Conservation (phyloP, 2,113 vertebrate genomes). For the Chaetura pelagica region DNA sequence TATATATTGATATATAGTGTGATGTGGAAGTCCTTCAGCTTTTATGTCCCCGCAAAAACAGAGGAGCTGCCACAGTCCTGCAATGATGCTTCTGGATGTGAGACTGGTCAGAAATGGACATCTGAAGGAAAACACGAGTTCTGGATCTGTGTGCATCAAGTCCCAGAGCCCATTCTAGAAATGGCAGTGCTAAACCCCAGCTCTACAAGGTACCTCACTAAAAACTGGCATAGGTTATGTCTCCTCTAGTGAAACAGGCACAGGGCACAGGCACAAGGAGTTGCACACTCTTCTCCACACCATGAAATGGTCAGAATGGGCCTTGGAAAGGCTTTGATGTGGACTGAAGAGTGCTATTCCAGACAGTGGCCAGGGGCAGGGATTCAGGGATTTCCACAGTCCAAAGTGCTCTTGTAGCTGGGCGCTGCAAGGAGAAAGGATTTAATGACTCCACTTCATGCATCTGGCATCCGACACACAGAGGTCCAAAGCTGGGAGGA, state of each 20-base stretch:
- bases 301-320: background rate
- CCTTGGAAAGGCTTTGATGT: background rate
- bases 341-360: background rate
- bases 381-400: background rate
- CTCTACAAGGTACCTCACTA: background rate
- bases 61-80: background rate
- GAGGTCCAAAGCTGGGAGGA: background rate
- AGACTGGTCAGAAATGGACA: background rate
- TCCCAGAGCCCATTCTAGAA: background rate
- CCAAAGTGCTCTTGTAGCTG: background rate
- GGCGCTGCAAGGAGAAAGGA: background rate
- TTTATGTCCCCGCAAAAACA: background rate
- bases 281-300: background rate
- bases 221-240: background rate
- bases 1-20: background rate
- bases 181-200: background rate
- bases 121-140: background rate
- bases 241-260: background rate
- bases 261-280: background rate
- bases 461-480: rapidly evolving
- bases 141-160: background rate
- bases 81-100: background rate
- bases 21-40: background rate
- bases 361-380: background rate
- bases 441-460: background rate